Conservation (phyloP, 2,888 invertebrate species). For the Pollenia labialis region DNA sequence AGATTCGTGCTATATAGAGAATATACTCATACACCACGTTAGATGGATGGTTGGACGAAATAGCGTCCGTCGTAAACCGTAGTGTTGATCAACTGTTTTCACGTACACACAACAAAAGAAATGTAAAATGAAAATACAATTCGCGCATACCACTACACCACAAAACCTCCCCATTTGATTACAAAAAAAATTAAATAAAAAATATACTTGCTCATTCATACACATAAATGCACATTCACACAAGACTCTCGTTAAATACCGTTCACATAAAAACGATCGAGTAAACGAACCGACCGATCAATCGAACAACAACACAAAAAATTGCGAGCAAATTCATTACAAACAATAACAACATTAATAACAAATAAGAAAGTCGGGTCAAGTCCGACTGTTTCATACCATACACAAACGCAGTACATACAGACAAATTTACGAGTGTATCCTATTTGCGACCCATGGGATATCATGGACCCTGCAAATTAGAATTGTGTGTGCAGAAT, state of each 20-base stretch:
- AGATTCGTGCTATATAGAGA: slow-evolving; percentile 50
- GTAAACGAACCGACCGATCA: slow-evolving; percentile 44
- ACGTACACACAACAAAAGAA: slow-evolving; percentile 70
- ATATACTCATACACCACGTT: slow-evolving; percentile 41
- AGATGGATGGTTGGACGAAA: slow-evolving; percentile 30
- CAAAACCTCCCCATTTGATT: slow-evolving; percentile 65
- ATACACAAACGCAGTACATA: not conserved
- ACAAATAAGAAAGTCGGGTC: too few species aligned
- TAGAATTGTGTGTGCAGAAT: too few species aligned
- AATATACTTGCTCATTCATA: slow-evolving; percentile 36
- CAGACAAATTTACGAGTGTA: too few species aligned
- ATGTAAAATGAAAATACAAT: slow-evolving; percentile 68
- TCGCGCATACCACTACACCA: slow-evolving; percentile 67
- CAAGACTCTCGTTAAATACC: slow-evolving; percentile 45
- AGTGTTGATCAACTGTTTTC: slow-evolving; percentile 71
- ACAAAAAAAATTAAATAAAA: slow-evolving; percentile 7
- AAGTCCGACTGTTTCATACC: too few species aligned
- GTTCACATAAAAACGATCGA: slow-evolving; percentile 36
- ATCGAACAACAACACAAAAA: slow-evolving; percentile 60
- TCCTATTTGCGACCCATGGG: too few species aligned
- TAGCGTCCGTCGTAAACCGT: slow-evolving; percentile 71
- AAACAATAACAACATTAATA: slow-evolving; percentile 49
- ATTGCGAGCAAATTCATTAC: slow-evolving; percentile 67
- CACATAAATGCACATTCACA: slow-evolving; percentile 22
- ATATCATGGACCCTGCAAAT: too few species aligned